Base-by-base conservation (phyloP, 35 echinoderm and acorn worm species). In the Amphiura filiformis region DNA sequence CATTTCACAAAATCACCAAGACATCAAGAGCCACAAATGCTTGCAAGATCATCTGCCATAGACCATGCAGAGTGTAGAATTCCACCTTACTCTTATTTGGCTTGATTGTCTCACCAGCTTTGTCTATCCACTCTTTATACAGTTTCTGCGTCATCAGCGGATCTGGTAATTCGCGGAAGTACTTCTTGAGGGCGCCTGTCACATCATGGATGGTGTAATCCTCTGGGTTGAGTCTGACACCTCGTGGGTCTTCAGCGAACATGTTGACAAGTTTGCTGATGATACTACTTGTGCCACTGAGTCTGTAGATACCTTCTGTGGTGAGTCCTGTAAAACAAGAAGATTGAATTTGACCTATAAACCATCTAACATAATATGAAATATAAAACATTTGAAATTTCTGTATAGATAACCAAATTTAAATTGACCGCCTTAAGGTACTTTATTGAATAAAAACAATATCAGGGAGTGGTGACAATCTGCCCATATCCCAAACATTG, bases 141-240 rank as follows among this genome's bases (percentile, higher is more conserved):
- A 92, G 65, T 30, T 92, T 91, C 76, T 88, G 86, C 35, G 96
- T 99, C 22, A 94, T 88, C 28, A 99, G 86, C 0, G 96, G 96
- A 18, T 99, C 90, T 5, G 93, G 93, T 11, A 99, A 75, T 40
- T 99, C 92, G 14, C 96, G 86, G 44, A 99, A 99, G 93, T 89
- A 99, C 76, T 94, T 94, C 77, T 99, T 99, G 33, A 99, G 80
- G 17, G 96, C 92, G 52, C 92, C 91, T 0, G 96, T 91, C 17
- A 99, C 90, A 49, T 99, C 96, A 47, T 18, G 85, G 33, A 94
- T 57, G 31, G 70, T 35, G 78, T 84, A 95, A 26, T 94, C 87
- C 7, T 76, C 87, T n/a, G 81, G 41, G 14, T 80, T 88, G 23
- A 93, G 36, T 26, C 61, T 57, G 20, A 94, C 83, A 12, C 78